phyloP scores from a whole-genome alignment of 35 echinoderm and acorn worm species.

The Lytechinus variegatus region DNA sequence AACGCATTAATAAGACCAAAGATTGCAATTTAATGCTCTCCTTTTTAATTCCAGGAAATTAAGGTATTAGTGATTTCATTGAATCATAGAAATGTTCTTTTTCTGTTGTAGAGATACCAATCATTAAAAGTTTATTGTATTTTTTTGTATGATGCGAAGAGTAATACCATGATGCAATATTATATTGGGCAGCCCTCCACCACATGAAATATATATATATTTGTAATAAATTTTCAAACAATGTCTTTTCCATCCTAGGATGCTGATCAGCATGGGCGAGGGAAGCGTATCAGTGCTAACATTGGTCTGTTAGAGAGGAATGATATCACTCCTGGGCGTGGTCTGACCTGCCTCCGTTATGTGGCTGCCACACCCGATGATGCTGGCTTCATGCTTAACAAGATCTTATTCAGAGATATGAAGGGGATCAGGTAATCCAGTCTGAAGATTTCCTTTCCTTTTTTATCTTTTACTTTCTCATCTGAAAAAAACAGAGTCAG shows the following conservation, averaged over 20 bases:
- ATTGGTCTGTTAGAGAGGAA: slow-evolving; percentile 81
- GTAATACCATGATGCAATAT: no score
- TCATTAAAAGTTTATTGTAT: no score
- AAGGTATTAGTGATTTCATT: no score
- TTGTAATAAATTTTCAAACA: background rate
- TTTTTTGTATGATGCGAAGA: no score
- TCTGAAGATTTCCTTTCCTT: background rate
- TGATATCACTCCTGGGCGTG: slow-evolving; percentile 64
- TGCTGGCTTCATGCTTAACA: slow-evolving; percentile 85
- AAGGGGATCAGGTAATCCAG: slow-evolving; percentile 88
- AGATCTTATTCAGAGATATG: slow-evolving; percentile 85
- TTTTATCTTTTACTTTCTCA: background rate
- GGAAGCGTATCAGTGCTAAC: slow-evolving; percentile 97
- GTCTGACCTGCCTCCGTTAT: slow-evolving; percentile 81
- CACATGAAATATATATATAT: no score
- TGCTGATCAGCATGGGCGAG: slow-evolving; percentile 88
- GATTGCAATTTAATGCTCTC: no score
- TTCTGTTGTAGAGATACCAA: no score
- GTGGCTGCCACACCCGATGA: slow-evolving; percentile 90
- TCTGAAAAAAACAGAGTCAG: no score
- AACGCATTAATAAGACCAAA: no score
- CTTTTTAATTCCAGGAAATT: no score
- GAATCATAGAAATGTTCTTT: no score
- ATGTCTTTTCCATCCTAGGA: slow-evolving; percentile 60
- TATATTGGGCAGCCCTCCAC: no score